Evolutionary conservation across 2,797 vertebrate species (phyloP), one percentile per base, ranked within the genome.

Genomic region (Gallirallus australis): DNA sequence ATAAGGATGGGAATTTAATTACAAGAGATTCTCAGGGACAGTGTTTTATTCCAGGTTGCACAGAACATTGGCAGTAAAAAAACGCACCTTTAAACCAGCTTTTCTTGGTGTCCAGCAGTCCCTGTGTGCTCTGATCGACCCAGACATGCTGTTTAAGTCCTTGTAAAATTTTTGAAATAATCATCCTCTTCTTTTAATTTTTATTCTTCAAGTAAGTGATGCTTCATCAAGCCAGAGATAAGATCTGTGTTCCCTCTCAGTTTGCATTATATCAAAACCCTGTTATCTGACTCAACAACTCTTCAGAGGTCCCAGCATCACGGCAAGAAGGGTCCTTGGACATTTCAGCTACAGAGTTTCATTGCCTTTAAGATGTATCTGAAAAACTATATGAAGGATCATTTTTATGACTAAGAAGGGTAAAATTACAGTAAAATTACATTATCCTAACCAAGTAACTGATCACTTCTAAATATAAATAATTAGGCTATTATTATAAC

Each of bases 51-150:
- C 8, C 9, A 90, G 18, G 12, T 33, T 69, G 30, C 11, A 56
- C 1, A 0, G 52, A 28, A 11, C 9, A 40, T 7, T 3, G 6
- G 15, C 23, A 30, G 6, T 28, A 65, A 64, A 25, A 66, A 60
- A 1, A 1, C 0, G 0, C 4, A 19, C 3, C 9, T 9, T 63
- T 60, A 52, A 82, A 48, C 39, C 11, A 54, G 16, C 2, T 76
- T 84, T 30, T 72, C 9, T 4, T 69, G 7, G 59, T 61, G 15
- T 71, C 66, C 30, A 80, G 31, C 15, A 56, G 42, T 57, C 7
- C 45, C 40, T 35, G 5, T 31, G 40, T n/a, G 14, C 18, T 65
- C 19, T 47, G 18, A 30, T 91, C 70, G 14, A 70, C 47, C 47
- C 47, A 59, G 31, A 42, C 25, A 31, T 4, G 18, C 11, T 69